These are phyloP conservation scores for Saccopteryx leptura DNA, from an alignment of 2,113 vertebrate genomes.

Conservation along the genomic window DNA sequence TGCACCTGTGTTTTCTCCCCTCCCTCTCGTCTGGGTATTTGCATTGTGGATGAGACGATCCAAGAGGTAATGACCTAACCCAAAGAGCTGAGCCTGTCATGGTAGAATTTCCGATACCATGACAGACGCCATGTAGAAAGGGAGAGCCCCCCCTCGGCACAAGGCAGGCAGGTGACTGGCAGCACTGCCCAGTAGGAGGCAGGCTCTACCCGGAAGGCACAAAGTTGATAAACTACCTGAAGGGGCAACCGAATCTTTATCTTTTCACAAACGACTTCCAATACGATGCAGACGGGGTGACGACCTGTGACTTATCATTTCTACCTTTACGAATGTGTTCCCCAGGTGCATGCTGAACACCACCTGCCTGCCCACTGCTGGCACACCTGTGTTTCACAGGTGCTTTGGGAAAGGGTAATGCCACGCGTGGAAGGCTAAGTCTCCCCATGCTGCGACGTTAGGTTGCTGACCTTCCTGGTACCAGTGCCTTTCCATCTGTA, in stretches of 20 bases:
- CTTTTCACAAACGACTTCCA: not conserved
- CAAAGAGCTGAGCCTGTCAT: not conserved
- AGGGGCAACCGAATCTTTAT: not conserved
- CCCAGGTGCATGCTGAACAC: not conserved
- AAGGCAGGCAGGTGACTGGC: not conserved
- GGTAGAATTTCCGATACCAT: not conserved
- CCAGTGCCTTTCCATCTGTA: not conserved
- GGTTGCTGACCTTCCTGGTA: not conserved
- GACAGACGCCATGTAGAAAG: not conserved
- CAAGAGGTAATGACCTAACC: not conserved
- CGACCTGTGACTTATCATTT: not conserved
- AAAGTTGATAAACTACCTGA: not conserved
- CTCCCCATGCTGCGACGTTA: not conserved
- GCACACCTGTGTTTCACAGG: not conserved
- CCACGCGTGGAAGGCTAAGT: not conserved
- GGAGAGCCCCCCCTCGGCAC: not conserved
- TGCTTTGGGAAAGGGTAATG: not conserved
- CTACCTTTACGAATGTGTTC: not conserved
- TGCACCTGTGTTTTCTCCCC: not conserved
- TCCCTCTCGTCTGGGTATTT: not conserved
- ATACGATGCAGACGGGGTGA: not conserved
- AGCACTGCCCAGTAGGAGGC: accelerated
- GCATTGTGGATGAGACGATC: not conserved
- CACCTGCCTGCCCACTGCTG: too few species aligned
- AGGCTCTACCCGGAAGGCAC: not conserved